phyloP scores from a whole-genome alignment of 2,797 vertebrate genomes.

The Bradypodion pumilum region DNA sequence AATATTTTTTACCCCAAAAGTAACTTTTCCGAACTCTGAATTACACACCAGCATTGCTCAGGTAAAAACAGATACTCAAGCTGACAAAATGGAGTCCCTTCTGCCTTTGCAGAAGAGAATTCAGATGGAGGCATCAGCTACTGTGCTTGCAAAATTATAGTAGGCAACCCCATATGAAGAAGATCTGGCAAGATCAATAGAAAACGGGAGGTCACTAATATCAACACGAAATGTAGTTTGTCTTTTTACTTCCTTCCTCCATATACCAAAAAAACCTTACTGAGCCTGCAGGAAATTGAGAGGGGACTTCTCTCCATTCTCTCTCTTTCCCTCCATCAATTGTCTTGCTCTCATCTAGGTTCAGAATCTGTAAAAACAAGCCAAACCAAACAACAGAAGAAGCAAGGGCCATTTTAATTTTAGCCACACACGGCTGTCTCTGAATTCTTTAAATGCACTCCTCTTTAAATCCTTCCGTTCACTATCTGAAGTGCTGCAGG shows the following conservation, averaged over 20 bases:
- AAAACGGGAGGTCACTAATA: slow-evolving; percentile 49
- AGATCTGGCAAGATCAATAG: slow-evolving; percentile 40
- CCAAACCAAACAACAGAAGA: slow-evolving; percentile 58
- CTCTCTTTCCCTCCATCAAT: slow-evolving; percentile 26
- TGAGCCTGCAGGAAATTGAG: slow-evolving; percentile 54
- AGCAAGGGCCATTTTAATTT: slow-evolving; percentile 58
- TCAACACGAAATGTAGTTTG: slow-evolving; percentile 39
- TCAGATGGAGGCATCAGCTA: not conserved
- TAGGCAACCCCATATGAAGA: slow-evolving; percentile 10
- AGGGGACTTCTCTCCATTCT: slow-evolving; percentile 47
- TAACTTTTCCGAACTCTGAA: no score
- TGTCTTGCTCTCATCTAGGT: slow-evolving; percentile 42
- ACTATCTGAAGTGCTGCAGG: slow-evolving; percentile 47
- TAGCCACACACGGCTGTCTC: slow-evolving; percentile 58
- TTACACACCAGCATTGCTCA: no score
- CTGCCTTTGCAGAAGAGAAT: not conserved
- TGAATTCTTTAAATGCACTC: slow-evolving; percentile 56
- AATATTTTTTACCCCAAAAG: no score
- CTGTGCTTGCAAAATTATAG: not conserved
- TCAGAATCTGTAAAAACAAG: slow-evolving; percentile 58
- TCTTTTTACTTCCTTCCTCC: slow-evolving; percentile 50
- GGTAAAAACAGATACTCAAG: no score
- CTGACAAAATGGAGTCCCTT: slow-evolving; percentile 8
- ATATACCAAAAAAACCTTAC: slow-evolving; percentile 42
- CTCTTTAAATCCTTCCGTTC: slow-evolving; percentile 58